Evolutionary conservation across 1,140 invertebrate species (phyloP).

Genomic region (Danaus plexippus): DNA sequence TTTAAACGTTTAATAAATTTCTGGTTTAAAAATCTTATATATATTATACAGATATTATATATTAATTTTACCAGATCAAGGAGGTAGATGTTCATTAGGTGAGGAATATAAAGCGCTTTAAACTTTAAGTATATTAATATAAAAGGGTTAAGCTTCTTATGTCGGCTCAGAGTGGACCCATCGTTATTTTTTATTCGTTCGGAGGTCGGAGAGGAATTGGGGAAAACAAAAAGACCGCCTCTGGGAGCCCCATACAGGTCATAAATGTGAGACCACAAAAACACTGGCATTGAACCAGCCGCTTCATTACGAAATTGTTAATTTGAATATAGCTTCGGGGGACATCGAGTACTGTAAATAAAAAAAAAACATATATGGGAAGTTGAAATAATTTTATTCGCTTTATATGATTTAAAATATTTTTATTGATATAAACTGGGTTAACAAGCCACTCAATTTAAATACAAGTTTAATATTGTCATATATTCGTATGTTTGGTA

Average conservation of each 20-base stretch:
- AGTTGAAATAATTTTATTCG: too few species aligned
- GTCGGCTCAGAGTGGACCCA: slow-evolving; percentile 20
- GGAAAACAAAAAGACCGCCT: slow-evolving; percentile 45
- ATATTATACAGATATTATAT: too few species aligned
- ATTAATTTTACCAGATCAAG: too few species aligned
- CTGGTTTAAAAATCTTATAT: too few species aligned
- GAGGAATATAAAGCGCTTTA: not conserved
- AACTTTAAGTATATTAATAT: slow-evolving; percentile 10
- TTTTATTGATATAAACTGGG: too few species aligned
- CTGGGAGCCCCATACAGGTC: slow-evolving; percentile 48
- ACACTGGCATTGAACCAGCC: slow-evolving; percentile 7
- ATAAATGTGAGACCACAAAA: slow-evolving; percentile 35
- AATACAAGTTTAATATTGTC: not conserved
- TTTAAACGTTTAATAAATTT: too few species aligned
- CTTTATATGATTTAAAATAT: too few species aligned
- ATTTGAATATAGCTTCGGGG: too few species aligned
- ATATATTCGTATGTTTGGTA: slow-evolving; percentile 18
- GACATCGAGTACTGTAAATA: too few species aligned
- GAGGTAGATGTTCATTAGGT: too few species aligned
- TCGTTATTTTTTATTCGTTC: slow-evolving; percentile 36
- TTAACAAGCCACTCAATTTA: too few species aligned
- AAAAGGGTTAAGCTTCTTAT: slow-evolving; percentile 32
- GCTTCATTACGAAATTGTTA: not conserved
- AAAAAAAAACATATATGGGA: too few species aligned
- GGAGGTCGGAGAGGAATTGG: slow-evolving; percentile 57